Percentiles rank a stretch among this genome's conserved stretches.
These are phyloP conservation scores for Julus scanicus DNA, from an alignment of 2,888 invertebrate species.

Conservation along the genomic window DNA sequence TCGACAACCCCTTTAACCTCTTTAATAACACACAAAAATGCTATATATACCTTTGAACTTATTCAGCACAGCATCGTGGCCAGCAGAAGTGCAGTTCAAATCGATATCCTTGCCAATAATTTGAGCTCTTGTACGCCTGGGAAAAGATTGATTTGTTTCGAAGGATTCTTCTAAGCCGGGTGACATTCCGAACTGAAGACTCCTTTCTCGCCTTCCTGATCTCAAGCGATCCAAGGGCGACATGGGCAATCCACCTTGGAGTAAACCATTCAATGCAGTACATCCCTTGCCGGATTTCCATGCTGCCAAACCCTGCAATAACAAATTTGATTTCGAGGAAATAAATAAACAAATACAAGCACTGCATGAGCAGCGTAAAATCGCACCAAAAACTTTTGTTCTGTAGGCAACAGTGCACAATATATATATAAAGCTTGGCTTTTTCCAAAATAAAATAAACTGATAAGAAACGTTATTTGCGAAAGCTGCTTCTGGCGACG, in stretches of 20 bases:
- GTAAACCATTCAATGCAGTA: background rate
- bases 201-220: slow-evolving; percentile 62
- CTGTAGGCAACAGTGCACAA: no score
- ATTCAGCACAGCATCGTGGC: slow-evolving; percentile 59
- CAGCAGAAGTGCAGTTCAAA: background rate
- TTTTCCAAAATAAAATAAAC: background rate
- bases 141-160: slow-evolving; percentile 75
- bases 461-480: slow-evolving; percentile 21
- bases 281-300: slow-evolving; percentile 27
- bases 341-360: background rate
- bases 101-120: slow-evolving; percentile 59
- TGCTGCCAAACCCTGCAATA: slow-evolving; percentile 30
- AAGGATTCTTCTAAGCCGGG: slow-evolving; percentile 66
- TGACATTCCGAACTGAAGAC: slow-evolving; percentile 62
- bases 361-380: background rate
- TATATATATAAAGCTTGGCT: background rate
- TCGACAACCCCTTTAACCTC: slow-evolving; percentile 57
- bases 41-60: slow-evolving; percentile 62
- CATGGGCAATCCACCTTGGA: slow-evolving; percentile 8
- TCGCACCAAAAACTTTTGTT: background rate
- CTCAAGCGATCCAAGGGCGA: slow-evolving; percentile 64
- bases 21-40: slow-evolving; percentile 59
- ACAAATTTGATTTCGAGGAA: slow-evolving; percentile 3
- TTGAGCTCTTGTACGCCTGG: slow-evolving; percentile 65
- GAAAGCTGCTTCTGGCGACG: slow-evolving; percentile 26